phyloP scores from a whole-genome alignment of 2,888 invertebrate genomes.

The Lymantria monacha region DNA sequence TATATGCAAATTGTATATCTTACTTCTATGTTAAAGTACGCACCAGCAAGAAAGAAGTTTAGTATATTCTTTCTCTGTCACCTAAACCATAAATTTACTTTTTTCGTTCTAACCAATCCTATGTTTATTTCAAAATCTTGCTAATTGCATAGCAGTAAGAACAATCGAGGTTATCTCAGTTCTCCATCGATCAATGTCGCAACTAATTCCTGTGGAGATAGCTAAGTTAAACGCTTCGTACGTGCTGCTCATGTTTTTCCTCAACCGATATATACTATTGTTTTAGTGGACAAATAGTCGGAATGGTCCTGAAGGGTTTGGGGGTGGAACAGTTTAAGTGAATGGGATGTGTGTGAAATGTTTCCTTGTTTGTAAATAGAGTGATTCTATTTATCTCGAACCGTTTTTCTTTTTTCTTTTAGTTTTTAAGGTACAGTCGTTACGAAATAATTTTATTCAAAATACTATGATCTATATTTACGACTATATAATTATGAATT shows the following conservation, averaged over 20 bases:
- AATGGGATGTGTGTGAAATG: conserved; percentile 7
- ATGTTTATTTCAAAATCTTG: conserved; percentile 9
- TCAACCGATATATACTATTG: conserved; percentile 19
- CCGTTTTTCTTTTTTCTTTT: neutral
- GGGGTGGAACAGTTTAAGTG: conserved; percentile 4
- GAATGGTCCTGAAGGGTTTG: conserved; percentile 9
- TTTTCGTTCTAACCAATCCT: neutral
- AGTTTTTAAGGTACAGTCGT: neutral
- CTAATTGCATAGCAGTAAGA: conserved; percentile 21
- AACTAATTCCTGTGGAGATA: conserved; percentile 34
- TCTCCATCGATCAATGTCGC: conserved; percentile 33
- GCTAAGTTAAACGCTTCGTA: conserved; percentile 22
- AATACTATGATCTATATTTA: too few relatives aligned
- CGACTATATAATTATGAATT: too few relatives aligned
- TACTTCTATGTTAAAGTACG: too few relatives aligned
- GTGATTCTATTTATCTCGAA: neutral
- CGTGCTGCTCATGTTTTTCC: conserved; percentile 17
- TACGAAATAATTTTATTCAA: neutral
- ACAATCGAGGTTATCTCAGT: conserved; percentile 21
- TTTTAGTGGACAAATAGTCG: conserved; percentile 17
- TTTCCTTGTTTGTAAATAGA: conserved; percentile 7
- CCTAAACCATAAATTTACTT: too few relatives aligned
- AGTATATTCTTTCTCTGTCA: too few relatives aligned
- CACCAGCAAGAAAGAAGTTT: too few relatives aligned
- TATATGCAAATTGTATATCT: too few relatives aligned